phyloP scores from a whole-genome alignment of 1,140 invertebrate species.

The Pentalonia nigronervosa region DNA sequence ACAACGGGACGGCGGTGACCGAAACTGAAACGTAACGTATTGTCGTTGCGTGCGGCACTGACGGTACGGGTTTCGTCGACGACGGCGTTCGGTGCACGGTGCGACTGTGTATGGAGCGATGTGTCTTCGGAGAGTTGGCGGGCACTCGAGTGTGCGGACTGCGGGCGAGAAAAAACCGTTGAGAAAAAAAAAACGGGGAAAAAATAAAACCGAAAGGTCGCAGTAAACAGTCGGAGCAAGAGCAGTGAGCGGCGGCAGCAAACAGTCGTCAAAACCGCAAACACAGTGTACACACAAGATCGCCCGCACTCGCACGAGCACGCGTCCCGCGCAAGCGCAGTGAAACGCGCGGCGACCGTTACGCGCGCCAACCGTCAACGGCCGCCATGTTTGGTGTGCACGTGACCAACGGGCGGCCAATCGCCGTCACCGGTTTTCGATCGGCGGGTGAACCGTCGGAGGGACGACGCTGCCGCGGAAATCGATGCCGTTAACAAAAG shows the following conservation, averaged over 20 bases:
- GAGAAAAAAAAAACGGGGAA: background rate
- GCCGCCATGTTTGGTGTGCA: conserved; percentile 33
- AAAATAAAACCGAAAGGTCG: background rate
- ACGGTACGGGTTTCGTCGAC: background rate
- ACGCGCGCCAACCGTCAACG: conserved; percentile 23
- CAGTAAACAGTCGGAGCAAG: background rate
- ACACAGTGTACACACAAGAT: background rate
- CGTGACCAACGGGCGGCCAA: conserved; percentile 21
- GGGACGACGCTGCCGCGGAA: conserved; percentile 27
- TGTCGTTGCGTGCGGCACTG: background rate
- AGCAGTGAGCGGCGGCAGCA: background rate
- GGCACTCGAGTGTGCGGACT: background rate
- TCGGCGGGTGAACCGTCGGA: background rate
- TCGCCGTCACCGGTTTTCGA: background rate
- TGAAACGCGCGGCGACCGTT: background rate
- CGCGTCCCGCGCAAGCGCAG: background rate
- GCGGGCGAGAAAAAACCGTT: conserved; percentile 41
- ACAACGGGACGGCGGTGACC: background rate
- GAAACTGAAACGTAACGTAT: background rate
- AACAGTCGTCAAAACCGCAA: background rate
- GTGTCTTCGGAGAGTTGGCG: background rate
- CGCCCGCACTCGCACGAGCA: background rate
- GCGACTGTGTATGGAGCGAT: background rate
- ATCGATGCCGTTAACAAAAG: conserved; percentile 54
- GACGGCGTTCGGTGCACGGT: no score